Percentiles rank a stretch among this genome's conserved stretches.
Evolutionary conservation across 2,113 vertebrate genomes (phyloP).

Genomic region (Elanus axillaris): DNA sequence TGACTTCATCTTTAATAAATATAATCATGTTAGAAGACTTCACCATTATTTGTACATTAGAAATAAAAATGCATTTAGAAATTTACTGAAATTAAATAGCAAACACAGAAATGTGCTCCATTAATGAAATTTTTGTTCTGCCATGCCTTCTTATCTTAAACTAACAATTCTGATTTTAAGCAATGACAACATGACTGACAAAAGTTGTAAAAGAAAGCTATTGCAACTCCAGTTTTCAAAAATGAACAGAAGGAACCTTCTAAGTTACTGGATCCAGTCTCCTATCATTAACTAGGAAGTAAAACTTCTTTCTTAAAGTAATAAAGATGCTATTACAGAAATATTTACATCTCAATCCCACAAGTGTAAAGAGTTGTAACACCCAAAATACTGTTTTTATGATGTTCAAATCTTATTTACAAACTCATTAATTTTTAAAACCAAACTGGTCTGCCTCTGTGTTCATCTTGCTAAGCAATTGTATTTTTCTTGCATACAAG

Average conservation of each 20-base stretch:
- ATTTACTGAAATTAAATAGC: not conserved
- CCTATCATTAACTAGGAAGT: not conserved
- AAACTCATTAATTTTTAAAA: not conserved
- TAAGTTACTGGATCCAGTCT: not conserved
- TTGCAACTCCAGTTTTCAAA: not conserved
- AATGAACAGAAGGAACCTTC: not conserved
- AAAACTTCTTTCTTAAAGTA: not conserved
- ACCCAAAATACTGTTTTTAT: not conserved
- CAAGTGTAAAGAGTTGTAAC: not conserved
- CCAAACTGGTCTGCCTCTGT: not conserved
- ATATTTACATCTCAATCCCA: not conserved
- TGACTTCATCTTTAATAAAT: slow-evolving; percentile 76
- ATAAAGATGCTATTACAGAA: not conserved
- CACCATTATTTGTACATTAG: not conserved
- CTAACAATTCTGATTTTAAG: not conserved
- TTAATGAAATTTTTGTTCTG: not conserved
- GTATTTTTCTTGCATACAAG: not conserved
- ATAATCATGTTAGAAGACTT: not conserved
- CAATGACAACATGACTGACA: not conserved
- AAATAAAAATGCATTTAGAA: not conserved
- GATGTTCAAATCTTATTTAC: not conserved
- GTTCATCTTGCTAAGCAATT: not conserved
- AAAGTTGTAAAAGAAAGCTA: not conserved
- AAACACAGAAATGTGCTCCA: not conserved
- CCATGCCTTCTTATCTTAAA: not conserved